Percentiles rank a stretch among this genome's conserved stretches.
Conservation (phyloP, 2,113 vertebrate genomes). For the Clarias batrachus region DNA sequence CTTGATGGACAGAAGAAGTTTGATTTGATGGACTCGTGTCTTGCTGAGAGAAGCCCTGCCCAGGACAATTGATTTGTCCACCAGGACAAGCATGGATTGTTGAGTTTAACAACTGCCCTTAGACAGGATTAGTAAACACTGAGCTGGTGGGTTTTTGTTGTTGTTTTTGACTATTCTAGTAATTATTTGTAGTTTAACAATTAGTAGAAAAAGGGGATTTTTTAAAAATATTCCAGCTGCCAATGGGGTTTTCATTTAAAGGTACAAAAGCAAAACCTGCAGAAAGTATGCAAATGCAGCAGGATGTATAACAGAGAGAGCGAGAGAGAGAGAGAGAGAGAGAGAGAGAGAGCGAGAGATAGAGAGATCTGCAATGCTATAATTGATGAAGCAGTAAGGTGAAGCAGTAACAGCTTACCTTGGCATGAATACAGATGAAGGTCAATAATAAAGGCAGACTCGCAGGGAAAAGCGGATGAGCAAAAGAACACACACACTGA, state of each 20-base stretch:
- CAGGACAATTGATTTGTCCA: not conserved
- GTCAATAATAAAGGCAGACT: slow-evolving; percentile 37
- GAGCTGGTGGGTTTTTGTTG: not conserved
- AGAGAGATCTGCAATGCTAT: slow-evolving; percentile 3
- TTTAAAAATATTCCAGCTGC: too few species aligned
- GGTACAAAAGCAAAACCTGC: not conserved
- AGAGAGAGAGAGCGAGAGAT: not conserved
- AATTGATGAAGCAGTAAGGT: not conserved
- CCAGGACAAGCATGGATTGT: not conserved
- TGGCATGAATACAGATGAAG: slow-evolving; percentile 40
- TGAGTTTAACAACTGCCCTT: not conserved
- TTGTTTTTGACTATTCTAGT: not conserved
- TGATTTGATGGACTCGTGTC: not conserved
- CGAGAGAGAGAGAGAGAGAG: slow-evolving; percentile 4
- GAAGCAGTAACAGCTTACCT: slow-evolving; percentile 6
- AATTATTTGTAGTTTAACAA: not conserved
- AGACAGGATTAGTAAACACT: not conserved
- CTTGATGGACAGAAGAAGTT: not conserved
- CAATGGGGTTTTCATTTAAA: not conserved
- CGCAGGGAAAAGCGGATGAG: not conserved
- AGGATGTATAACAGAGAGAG: slow-evolving; percentile 16
- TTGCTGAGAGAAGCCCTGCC: too few species aligned
- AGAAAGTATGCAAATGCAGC: slow-evolving; percentile 10
- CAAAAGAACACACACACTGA: not conserved
- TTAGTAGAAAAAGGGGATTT: not conserved